A percentile compares a stretch with the other conserved stretches of the same genome.
phyloP scores from a whole-genome alignment of 2,888 invertebrate species.

The Gastrophysa polygoni region DNA sequence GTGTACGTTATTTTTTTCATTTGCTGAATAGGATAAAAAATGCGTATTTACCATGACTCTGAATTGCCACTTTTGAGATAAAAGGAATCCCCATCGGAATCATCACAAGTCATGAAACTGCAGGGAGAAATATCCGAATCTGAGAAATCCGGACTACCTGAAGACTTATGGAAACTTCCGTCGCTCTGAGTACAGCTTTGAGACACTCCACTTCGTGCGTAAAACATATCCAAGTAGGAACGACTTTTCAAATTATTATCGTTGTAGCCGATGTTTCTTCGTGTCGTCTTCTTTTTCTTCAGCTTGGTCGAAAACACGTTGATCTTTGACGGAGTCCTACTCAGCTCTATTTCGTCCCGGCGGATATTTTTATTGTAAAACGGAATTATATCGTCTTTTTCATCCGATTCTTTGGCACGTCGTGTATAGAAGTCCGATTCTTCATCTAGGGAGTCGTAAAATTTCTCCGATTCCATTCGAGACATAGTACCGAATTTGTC shows the following conservation, averaged over 20 bases:
- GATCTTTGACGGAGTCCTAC: slow-evolving; percentile 8
- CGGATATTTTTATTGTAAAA: slow-evolving; percentile 27
- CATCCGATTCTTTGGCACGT: not conserved
- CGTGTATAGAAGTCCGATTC: slow-evolving; percentile 18
- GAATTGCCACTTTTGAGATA: slow-evolving; percentile 18
- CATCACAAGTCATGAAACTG: slow-evolving; percentile 23
- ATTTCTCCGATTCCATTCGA: slow-evolving; percentile 29
- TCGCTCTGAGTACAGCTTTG: not conserved
- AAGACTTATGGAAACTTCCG: not conserved
- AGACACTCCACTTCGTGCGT: slow-evolving; percentile 4
- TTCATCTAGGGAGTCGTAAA: slow-evolving; percentile 34
- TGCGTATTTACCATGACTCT: slow-evolving; percentile 8
- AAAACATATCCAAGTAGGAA: slow-evolving; percentile 32
- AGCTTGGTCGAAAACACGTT: not conserved
- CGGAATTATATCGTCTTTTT: slow-evolving; percentile 23
- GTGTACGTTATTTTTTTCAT: too few species aligned
- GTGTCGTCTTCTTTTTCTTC: not conserved
- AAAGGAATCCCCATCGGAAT: slow-evolving; percentile 16
- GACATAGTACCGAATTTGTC: not conserved
- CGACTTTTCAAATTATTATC: slow-evolving; percentile 15
- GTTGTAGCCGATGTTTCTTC: not conserved
- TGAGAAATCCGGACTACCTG: slow-evolving; percentile 4
- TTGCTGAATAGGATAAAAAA: not conserved
- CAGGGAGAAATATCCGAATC: slow-evolving; percentile 18
- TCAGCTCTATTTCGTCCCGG: slow-evolving; percentile 23